Evolutionary conservation across 2,113 vertebrate species (phyloP), one percentile per base, ranked within the genome.

Genomic region (Brachirus orientalis): DNA sequence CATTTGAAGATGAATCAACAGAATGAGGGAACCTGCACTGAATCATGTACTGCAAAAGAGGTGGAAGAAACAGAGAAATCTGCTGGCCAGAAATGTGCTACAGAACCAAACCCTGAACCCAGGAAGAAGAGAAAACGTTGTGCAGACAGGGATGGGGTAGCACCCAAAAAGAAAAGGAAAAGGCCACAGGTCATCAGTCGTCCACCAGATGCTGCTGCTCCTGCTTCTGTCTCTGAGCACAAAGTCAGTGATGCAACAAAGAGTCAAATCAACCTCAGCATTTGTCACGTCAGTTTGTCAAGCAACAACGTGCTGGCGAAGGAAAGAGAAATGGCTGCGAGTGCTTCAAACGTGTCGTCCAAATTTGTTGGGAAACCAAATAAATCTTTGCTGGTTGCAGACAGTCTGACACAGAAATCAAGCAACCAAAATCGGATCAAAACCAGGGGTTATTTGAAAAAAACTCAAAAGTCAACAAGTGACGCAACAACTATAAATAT

Each of bases 201-300:
- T 51, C 8, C 1, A 28, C 50, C 22, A 18, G 54, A 59, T 19
- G 10, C 44, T n/a, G 1, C 6, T 7, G 1, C 1, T 60, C 33
- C 35, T 57, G 6, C 1, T 60, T 36, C 35, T 57, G 6, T 19
- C 10, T 37, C 38, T 18, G 13, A 16, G 1, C 13, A 7, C 63
- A 75, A 72, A 58, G 33, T 38, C 20, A 8, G 18, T 0, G 35
- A 80, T 19, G 47, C 18, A 38, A 22, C 14, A 1, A 40, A 41
- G 6, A 38, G 17, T 28, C 28, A 65, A 11, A 44, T 70, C 7
- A 52, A 16, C 22, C 16, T 75, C 19, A 60, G 46, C 1, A 7
- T 40, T 46, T 86, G 77, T 58, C 68, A 64, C 1, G 85, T 86
- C 43, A 77, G 80, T 60, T 60, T 87, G 73, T 86, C 79, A 0